Evolutionary conservation across 2,888 invertebrate genomes (phyloP), one percentile per base, ranked within the genome.

Genomic region (Lissonota sp.): DNA sequence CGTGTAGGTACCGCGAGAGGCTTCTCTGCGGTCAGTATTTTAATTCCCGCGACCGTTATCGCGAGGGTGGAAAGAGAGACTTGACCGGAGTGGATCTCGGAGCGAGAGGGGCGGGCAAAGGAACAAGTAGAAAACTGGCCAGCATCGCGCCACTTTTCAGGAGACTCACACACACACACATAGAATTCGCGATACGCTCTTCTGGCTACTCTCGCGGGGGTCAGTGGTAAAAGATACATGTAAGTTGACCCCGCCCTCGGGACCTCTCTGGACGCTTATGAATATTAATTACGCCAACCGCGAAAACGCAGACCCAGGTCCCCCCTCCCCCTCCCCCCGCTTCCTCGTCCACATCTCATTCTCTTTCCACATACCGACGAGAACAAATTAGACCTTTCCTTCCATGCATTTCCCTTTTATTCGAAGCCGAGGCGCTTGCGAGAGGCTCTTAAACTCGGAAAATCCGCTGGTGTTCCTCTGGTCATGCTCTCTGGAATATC

Each of bases 351-450:
- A 67, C 66, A 67, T 64, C 63, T 67, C 62, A 62, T 69, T 80
- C 63, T 71, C 74, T 69, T 79, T 82, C 82, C 71, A 80, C 82
- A 84, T 88, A 81, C 90, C 89, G 91, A 92, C 92, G 90, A 90
- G 91, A 92, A 92, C 92, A 92, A 92, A 92, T 92, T 92, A 92
- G 91, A 92, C 91, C 92, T 92, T 92, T 91, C 91, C 92, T 92
- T 91, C 91, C 91, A 91, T 91, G 91, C 89, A 91, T 92, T 92
- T 91, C 89, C 91, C 91, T 91, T 92, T 92, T 92, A 92, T 92
- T 91, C 89, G 77, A 75, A 77, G 87, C 77, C 60, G 77, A 63
- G 76, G 57, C 71, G 78, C 62, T 62, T 70, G 67, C 75, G 63
- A 72, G 82, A 80, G 77, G 77, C 86, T 86, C 86, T 85, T 83